Evolutionary conservation across 1,140 invertebrate species (phyloP).

Genomic region (Pseudomyrmex flavicornis): DNA sequence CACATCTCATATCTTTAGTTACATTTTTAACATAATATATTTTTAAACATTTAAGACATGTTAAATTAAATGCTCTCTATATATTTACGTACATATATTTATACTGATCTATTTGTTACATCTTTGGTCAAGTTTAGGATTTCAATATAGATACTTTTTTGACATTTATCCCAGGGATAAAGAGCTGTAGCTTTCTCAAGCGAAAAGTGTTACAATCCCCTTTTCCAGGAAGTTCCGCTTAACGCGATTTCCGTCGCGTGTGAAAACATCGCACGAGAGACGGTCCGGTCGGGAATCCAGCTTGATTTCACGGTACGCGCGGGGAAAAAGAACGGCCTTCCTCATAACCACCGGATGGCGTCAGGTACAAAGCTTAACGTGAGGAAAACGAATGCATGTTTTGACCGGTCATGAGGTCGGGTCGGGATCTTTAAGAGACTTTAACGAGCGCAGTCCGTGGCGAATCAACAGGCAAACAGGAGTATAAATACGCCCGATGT

Average conservation of each 20-base stretch:
- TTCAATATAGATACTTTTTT: neutral
- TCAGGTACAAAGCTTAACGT: conserved; percentile 46
- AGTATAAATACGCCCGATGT: conserved; percentile 79
- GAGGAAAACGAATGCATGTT: conserved; percentile 76
- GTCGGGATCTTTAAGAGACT: conserved; percentile 62
- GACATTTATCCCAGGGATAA: neutral
- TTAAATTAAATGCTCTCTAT: neutral
- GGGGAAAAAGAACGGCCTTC: conserved; percentile 61
- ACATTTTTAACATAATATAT: neutral
- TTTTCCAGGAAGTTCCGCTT: conserved; percentile 66
- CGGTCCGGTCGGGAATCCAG: conserved; percentile 14
- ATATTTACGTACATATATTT: neutral
- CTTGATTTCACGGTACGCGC: conserved; percentile 64
- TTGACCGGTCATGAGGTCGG: conserved; percentile 72
- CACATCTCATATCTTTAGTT: no score
- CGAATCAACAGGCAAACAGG: conserved; percentile 82
- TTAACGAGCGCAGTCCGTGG: conserved; percentile 70
- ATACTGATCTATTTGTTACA: neutral
- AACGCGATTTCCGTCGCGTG: conserved; percentile 62
- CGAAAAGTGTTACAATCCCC: neutral
- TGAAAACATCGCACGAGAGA: conserved; percentile 4
- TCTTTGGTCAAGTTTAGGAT: conserved; percentile 13
- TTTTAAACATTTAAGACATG: conserved; percentile 3
- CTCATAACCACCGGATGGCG: conserved; percentile 31
- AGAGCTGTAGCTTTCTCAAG: neutral